A percentile compares a stretch with the other conserved stretches of the same genome.
Conservation (phyloP, 2,797 vertebrate genomes). For the Ibycter americanus region DNA sequence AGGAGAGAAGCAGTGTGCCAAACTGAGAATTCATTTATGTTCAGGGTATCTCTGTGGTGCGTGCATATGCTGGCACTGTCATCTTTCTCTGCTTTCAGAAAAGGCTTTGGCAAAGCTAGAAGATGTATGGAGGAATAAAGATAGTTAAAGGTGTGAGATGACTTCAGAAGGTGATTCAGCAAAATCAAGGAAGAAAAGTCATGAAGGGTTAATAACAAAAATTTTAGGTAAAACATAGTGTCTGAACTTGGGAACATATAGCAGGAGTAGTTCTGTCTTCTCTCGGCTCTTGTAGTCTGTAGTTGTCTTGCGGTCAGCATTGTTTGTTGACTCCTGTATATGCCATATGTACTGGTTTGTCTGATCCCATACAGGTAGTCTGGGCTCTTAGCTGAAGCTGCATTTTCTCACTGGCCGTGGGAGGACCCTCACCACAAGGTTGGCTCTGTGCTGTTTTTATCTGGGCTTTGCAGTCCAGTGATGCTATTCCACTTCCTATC, state of each 20-base stretch:
- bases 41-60: not conserved
- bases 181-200: not conserved
- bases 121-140: not conserved
- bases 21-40: not conserved
- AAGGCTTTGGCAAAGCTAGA: not conserved
- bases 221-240: not conserved
- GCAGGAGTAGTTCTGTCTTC: not conserved
- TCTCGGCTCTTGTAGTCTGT: not conserved
- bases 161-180: not conserved
- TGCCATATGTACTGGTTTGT: not conserved
- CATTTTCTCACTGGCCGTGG: not conserved
- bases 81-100: not conserved
- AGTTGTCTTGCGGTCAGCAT: accelerated
- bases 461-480: not conserved
- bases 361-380: not conserved
- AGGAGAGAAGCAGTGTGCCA: not conserved
- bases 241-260: not conserved
- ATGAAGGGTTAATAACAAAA: not conserved
- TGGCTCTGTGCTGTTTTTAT: not conserved
- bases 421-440: not conserved
- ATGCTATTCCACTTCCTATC: not conserved
- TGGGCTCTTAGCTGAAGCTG: not conserved
- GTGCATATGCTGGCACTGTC: not conserved
- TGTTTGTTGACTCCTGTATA: not conserved
- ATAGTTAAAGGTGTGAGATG: not conserved